Conservation (phyloP, 1,140 invertebrate species). For the Drosophila subobscura region DNA sequence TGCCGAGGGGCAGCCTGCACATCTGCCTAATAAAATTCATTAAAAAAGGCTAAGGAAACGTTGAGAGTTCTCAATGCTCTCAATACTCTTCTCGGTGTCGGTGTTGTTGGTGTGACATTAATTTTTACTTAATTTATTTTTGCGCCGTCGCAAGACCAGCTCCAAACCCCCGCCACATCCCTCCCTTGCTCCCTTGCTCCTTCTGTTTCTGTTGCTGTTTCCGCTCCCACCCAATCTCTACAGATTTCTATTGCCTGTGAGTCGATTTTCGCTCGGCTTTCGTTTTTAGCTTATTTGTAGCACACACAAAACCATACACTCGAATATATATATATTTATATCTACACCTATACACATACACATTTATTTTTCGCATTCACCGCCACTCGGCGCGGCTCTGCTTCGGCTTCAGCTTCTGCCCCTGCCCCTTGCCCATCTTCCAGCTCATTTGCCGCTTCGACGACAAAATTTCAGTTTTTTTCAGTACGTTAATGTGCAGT, state of each 20-base stretch:
- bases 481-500: conserved; percentile 70
- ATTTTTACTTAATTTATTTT: conserved; percentile 83
- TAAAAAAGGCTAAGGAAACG: conserved; percentile 60
- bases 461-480: conserved; percentile 78
- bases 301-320: conserved; percentile 34
- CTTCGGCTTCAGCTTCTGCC: not conserved
- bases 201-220: not conserved
- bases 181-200: conserved; percentile 2
- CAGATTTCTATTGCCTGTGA: conserved; percentile 49
- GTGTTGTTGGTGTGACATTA: conserved; percentile 66
- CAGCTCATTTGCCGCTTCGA: conserved; percentile 81
- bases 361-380: conserved; percentile 31
- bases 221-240: conserved; percentile 2
- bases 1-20: conserved; percentile 20
- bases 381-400: conserved; percentile 26
- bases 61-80: conserved; percentile 3
- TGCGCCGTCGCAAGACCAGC: conserved; percentile 71
- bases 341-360: conserved; percentile 50
- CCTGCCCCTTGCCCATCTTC: conserved; percentile 35
- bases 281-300: conserved; percentile 63
- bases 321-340: conserved; percentile 51
- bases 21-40: conserved; percentile 78
- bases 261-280: conserved; percentile 61
- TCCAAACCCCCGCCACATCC: conserved; percentile 13
- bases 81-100: conserved; percentile 7